These are phyloP conservation scores for Spodoptera littoralis DNA, from an alignment of 2,888 invertebrate genomes.

Conservation along the genomic window DNA sequence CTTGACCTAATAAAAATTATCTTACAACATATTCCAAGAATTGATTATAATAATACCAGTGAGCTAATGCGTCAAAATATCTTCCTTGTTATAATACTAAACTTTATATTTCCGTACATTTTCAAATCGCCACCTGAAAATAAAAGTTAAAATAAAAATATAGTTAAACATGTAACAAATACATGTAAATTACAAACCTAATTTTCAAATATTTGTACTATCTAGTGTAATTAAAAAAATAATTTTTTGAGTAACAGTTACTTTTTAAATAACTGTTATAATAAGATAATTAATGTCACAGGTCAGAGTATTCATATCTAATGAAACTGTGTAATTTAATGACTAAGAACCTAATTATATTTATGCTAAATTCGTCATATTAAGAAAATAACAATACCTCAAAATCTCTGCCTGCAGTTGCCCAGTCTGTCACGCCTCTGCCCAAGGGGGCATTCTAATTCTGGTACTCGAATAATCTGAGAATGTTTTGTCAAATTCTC, in stretches of 20 bases:
- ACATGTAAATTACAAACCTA: not conserved
- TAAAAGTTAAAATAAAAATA: not conserved
- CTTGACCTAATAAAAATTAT: conserved; percentile 63
- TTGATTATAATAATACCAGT: conserved; percentile 51
- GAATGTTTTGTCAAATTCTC: conserved; percentile 58
- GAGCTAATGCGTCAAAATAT: conserved; percentile 21
- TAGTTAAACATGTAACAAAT: too few relatives aligned
- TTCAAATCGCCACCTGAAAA: conserved; percentile 35
- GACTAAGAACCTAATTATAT: not conserved
- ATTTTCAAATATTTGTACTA: not conserved
- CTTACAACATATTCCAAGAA: conserved; percentile 57
- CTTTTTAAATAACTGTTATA: not conserved
- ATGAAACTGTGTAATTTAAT: not conserved
- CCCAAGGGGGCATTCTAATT: conserved; percentile 68
- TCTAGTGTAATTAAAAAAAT: conserved; percentile 1
- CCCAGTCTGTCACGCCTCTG: conserved; percentile 69
- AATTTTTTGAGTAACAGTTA: not conserved
- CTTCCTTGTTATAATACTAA: conserved; percentile 1
- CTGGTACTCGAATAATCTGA: conserved; percentile 78
- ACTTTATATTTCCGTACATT: conserved; percentile 5
- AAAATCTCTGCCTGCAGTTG: conserved; percentile 71
- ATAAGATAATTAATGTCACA: conserved; percentile 20
- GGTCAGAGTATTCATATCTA: conserved; percentile 10
- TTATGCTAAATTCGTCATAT: not conserved
- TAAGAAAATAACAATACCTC: conserved; percentile 51